phyloP scores from a whole-genome alignment of 2,888 invertebrate genomes.

The Hirtodrosophila cameraria region DNA sequence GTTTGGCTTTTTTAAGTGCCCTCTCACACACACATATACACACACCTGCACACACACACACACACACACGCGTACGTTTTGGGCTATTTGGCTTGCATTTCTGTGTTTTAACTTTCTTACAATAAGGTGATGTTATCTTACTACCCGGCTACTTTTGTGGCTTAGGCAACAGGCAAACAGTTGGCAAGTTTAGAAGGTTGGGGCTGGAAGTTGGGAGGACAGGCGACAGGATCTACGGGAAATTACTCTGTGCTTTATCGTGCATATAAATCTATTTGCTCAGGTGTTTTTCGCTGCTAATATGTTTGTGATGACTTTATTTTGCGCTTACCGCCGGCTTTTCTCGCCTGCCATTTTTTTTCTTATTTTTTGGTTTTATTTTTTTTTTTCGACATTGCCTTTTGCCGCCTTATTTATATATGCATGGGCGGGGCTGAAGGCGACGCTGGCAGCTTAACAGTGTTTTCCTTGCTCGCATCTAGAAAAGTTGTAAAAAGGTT shows the following conservation, averaged over 20 bases:
- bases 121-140: slow-evolving; percentile 80
- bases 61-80: slow-evolving; percentile 21
- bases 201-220: slow-evolving; percentile 11
- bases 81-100: slow-evolving; percentile 69
- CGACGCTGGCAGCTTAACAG: slow-evolving; percentile 58
- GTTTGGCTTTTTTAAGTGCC: slow-evolving; percentile 47
- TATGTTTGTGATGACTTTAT: slow-evolving; percentile 82
- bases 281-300: slow-evolving; percentile 81
- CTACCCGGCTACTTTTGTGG: slow-evolving; percentile 73
- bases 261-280: slow-evolving; percentile 81
- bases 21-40: slow-evolving; percentile 13
- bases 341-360: slow-evolving; percentile 53
- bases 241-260: slow-evolving; percentile 75
- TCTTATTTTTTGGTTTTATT: slow-evolving; percentile 21
- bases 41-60: slow-evolving; percentile 2
- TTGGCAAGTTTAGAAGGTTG: slow-evolving; percentile 2
- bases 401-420: slow-evolving; percentile 54
- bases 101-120: slow-evolving; percentile 80
- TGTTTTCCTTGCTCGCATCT: slow-evolving; percentile 41
- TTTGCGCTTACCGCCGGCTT: slow-evolving; percentile 77
- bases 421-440: slow-evolving; percentile 7
- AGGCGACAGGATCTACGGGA: slow-evolving; percentile 79
- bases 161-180: slow-evolving; percentile 76
- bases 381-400: slow-evolving; percentile 44
- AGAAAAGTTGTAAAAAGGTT: slow-evolving; percentile 76